phyloP scores from a whole-genome alignment of 1,140 invertebrate species.

The Odontomachus brunneus region DNA sequence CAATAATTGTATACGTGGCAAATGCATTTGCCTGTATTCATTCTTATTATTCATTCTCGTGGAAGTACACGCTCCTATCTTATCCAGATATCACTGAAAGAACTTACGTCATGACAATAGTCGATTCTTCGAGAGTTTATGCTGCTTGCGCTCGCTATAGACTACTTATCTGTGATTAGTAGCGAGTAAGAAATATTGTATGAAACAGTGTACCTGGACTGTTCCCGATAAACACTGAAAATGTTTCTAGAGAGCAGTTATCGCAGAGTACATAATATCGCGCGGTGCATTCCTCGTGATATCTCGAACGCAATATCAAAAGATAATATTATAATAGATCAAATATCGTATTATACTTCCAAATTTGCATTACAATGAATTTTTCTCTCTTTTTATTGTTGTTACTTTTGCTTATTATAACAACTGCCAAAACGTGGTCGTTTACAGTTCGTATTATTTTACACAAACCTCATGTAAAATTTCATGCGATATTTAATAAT shows the following conservation, averaged over 20 bases:
- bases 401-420: neutral
- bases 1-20: neutral
- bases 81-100: slow-evolving; percentile 18
- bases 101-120: slow-evolving; percentile 9
- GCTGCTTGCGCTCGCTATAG: neutral
- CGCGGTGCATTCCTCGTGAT: neutral
- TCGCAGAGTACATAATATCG: neutral
- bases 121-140: neutral
- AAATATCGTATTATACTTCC: neutral
- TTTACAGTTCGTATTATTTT: slow-evolving; percentile 6
- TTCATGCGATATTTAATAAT: neutral
- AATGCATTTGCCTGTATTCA: slow-evolving; percentile 32
- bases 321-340: slow-evolving; percentile 3
- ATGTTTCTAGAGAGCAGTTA: slow-evolving; percentile 16
- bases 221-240: neutral
- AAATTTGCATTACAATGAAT: neutral
- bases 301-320: neutral
- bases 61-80: slow-evolving; percentile 20
- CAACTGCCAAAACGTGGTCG: neutral
- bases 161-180: slow-evolving; percentile 37
- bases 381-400: neutral
- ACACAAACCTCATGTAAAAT: neutral
- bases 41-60: slow-evolving; percentile 3
- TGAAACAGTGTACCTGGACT: neutral
- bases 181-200: slow-evolving; percentile 11